Base-by-base conservation (phyloP, 2,888 invertebrate species). In the Lasioglossum figueresi region DNA sequence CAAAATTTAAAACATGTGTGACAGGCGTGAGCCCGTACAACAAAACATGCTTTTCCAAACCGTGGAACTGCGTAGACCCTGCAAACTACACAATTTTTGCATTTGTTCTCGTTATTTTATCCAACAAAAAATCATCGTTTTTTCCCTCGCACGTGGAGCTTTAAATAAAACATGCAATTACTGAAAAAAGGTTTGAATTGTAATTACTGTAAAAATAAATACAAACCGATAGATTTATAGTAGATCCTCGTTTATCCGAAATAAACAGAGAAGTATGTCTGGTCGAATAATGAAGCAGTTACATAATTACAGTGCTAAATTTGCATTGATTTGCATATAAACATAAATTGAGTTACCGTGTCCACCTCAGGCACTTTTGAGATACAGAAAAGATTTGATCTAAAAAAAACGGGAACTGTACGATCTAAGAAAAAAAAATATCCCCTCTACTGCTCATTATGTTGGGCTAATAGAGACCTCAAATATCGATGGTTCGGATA, bases 91-190 rank as follows among this genome's bases (percentile, higher is more conserved):
- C 59, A 63, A 63, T 63, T 63, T 63, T 16, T 63, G 59, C 59
- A 63, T 63, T 63, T 63, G 59, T 63, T 31, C 59, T 31, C 59
- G 59, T 63, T 63, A 31, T 63, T 63, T 31, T 63, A 16, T 31
- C 56, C 4, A 63, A n/a, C n/a, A 63, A 59, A 59, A 63, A 14
- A 16, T 6, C 31, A 63, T n/a, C 31, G 4, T 6, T 63, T 63
- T 56, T 12, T 5, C 16, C 14, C 27, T 27, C 27, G 5, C 12
- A 16, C 31, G 27, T 16, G 16, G 6, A 16, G 31, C 31, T 63
- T 6, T 6, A 16, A 31, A 14, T 63, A 14, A 5, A 31, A 31
- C 6, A 14, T 31, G 27, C 59, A 27, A 31, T 27, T 27, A 31
- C 16, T n/a, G 59, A 12, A 31, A 31, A 63, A 63, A 16, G 4